Conservation (phyloP, 2,888 invertebrate genomes). For the Eupelmus urozonus region DNA sequence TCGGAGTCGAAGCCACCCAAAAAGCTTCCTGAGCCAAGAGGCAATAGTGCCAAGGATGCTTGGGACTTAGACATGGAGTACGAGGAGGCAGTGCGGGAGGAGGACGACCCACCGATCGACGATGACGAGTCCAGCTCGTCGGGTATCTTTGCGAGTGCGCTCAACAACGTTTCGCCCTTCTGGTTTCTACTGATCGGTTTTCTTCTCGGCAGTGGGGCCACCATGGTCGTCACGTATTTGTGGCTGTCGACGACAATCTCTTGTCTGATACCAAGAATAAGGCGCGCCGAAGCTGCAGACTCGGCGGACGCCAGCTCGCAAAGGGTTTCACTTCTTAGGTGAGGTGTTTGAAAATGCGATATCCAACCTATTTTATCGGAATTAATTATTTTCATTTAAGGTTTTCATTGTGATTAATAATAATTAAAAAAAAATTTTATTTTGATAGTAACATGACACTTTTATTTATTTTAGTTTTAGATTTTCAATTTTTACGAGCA, state of each 20-base stretch:
- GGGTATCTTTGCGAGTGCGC: slow-evolving; percentile 35
- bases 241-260: slow-evolving; percentile 64
- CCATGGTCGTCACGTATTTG: slow-evolving; percentile 68
- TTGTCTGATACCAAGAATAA: slow-evolving; percentile 61
- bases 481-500: too few species aligned
- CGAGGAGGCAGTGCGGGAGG: slow-evolving; percentile 62
- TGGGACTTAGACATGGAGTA: slow-evolving; percentile 59
- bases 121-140: slow-evolving; percentile 28
- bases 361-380: background rate
- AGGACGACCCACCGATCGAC: slow-evolving; percentile 48
- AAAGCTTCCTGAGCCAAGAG: slow-evolving; percentile 4
- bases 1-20: slow-evolving; percentile 28
- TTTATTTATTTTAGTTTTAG: too few species aligned
- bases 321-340: slow-evolving; percentile 66
- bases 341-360: background rate
- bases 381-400: background rate
- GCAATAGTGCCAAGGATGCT: background rate
- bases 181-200: slow-evolving; percentile 70
- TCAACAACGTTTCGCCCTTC: slow-evolving; percentile 63
- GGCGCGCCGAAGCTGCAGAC: slow-evolving; percentile 49
- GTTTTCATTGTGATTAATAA: too few species aligned
- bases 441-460: too few species aligned
- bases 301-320: slow-evolving; percentile 61
- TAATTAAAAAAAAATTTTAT: too few species aligned
- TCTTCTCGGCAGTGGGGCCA: slow-evolving; percentile 66